Percentiles rank a stretch among this genome's conserved stretches.
Conservation (phyloP, 2,113 vertebrate genomes). For the Pygoscelis antarcticus region DNA sequence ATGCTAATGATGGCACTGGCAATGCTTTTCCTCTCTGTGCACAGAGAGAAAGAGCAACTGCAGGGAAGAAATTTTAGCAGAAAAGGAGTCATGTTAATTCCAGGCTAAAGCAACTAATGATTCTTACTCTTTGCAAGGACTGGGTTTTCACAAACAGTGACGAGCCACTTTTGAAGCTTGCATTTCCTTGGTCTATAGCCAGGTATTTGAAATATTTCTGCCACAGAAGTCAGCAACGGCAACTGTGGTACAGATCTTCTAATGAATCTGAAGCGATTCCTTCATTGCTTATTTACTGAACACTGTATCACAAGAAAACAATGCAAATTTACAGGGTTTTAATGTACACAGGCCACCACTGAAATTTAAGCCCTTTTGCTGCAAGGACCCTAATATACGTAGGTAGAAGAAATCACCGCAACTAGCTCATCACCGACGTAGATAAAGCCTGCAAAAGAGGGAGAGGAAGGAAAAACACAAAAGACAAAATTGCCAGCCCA, state of each 20-base stretch:
- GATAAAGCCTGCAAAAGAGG: neutral
- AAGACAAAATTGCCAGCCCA: neutral
- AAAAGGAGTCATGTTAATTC: neutral
- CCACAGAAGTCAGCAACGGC: neutral
- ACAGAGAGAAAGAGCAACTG: neutral
- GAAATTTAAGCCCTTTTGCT: neutral
- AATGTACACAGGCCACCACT: neutral
- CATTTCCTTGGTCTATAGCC: neutral
- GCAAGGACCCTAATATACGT: neutral
- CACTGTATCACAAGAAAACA: neutral
- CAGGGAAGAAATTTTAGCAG: neutral
- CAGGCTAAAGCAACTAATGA: neutral
- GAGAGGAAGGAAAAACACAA: neutral
- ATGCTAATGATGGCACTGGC: neutral
- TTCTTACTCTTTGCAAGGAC: neutral
- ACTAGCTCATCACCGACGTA: neutral
- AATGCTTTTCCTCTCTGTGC: neutral
- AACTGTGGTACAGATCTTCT: neutral
- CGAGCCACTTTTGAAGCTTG: neutral
- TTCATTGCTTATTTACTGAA: neutral
- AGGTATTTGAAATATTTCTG: neutral
- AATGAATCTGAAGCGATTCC: neutral
- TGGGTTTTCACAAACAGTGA: neutral
- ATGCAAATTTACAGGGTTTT: neutral
- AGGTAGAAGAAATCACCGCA: neutral